Evolutionary conservation across 2,797 vertebrate species (phyloP).

Genomic region (Malurus leucopterus): DNA sequence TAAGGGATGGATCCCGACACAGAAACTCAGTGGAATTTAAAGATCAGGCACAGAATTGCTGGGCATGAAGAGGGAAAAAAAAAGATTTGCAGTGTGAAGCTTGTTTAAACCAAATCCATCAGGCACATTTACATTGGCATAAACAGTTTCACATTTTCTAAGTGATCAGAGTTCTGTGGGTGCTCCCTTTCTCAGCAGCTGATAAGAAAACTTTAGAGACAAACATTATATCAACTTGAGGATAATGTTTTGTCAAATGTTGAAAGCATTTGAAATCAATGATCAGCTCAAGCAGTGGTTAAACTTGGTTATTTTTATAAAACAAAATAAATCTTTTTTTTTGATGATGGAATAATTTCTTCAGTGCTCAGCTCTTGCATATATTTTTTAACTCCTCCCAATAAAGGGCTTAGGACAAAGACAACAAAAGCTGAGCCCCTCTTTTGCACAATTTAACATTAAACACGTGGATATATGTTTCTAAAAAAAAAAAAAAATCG

Average conservation of each 20-base stretch:
- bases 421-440: rapidly evolving
- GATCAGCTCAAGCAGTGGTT: background rate
- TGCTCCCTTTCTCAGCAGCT: background rate
- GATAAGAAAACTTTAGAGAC: background rate
- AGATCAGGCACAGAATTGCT: background rate
- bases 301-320: background rate
- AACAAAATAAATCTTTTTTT: background rate
- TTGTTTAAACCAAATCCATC: background rate
- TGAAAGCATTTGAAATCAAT: background rate
- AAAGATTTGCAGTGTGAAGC: background rate
- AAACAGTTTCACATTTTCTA: background rate
- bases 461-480: background rate
- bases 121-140: background rate
- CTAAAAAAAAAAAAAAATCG: background rate
- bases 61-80: background rate
- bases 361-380: background rate
- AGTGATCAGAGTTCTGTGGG: background rate
- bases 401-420: background rate
- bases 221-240: background rate
- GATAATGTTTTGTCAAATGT: background rate
- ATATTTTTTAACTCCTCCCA: background rate
- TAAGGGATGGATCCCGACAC: background rate
- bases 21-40: background rate
- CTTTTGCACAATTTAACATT: background rate
- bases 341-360: background rate